Conservation (phyloP, 2,113 vertebrate genomes). For the Acinonyx jubatus region DNA sequence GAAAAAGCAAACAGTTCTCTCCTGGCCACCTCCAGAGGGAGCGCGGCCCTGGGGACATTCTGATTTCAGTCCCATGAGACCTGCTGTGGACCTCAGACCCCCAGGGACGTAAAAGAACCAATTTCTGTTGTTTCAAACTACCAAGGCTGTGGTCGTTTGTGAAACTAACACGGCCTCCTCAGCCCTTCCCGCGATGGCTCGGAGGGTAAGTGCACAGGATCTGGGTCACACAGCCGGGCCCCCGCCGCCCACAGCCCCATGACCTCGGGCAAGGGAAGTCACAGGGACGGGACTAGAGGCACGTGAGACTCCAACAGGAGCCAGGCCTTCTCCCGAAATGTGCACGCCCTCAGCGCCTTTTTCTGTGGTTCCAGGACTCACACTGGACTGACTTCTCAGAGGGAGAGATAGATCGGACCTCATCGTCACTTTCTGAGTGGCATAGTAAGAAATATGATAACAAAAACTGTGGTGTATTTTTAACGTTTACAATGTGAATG, state of each 20-base stretch:
- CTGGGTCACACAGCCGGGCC: background rate
- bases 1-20: background rate
- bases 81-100: background rate
- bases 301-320: background rate
- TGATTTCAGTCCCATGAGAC: background rate
- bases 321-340: background rate
- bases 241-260: background rate
- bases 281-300: background rate
- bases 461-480: background rate
- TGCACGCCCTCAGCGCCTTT: background rate
- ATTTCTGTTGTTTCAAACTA: background rate
- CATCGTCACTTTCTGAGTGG: background rate
- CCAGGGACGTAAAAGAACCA: background rate
- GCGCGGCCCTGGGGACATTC: background rate
- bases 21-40: background rate
- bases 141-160: background rate
- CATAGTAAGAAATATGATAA: background rate
- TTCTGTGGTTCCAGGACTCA: background rate
- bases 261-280: background rate
- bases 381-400: no score
- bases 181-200: no score
- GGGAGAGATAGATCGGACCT: background rate
- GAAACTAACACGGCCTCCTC: fast-evolving
- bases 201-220: fast-evolving
- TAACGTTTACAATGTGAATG: background rate